Percentiles rank a stretch among this genome's conserved stretches.
phyloP scores from a whole-genome alignment of 2,797 vertebrate species.

The Chromobotia macracanthus region DNA sequence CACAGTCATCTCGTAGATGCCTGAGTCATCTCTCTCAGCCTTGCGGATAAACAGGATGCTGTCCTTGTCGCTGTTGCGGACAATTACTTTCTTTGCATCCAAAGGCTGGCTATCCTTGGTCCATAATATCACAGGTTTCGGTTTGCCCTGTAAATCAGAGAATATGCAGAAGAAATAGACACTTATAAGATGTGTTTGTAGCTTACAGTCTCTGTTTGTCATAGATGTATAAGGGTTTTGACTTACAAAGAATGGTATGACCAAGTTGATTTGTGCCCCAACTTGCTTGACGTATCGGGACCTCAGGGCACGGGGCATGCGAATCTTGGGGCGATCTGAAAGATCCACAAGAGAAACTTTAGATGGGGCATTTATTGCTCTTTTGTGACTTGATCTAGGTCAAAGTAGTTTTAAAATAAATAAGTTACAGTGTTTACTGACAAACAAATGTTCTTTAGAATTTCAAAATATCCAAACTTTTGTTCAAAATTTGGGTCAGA shows the following conservation, averaged over 20 bases:
- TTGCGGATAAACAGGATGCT: slow-evolving; percentile 90
- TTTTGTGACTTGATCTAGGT: too few relatives aligned
- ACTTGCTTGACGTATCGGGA: slow-evolving; percentile 76
- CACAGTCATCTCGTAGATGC: slow-evolving; percentile 83
- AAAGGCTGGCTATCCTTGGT: slow-evolving; percentile 83
- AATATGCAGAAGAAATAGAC: background rate
- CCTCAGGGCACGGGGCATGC: slow-evolving; percentile 84
- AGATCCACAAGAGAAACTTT: background rate
- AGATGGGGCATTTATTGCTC: too few relatives aligned
- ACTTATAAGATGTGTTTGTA: background rate
- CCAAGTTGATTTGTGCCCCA: slow-evolving; percentile 87
- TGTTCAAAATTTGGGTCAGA: too few relatives aligned
- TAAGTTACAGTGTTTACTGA: too few relatives aligned
- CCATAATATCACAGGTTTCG: slow-evolving; percentile 86
- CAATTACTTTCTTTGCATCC: slow-evolving; percentile 78
- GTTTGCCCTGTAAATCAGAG: slow-evolving; percentile 80
- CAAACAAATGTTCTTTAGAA: too few relatives aligned
- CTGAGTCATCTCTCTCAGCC: slow-evolving; percentile 82
- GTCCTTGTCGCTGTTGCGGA: slow-evolving; percentile 82
- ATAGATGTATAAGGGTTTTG: background rate
- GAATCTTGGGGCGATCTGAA: slow-evolving; percentile 88
- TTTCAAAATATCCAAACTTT: too few relatives aligned
- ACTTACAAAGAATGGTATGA: slow-evolving; percentile 88
- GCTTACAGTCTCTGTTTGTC: background rate
- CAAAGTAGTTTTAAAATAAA: too few relatives aligned